Evolutionary conservation across 2,113 vertebrate species (phyloP).

Genomic region (Semnornis frantzii): DNA sequence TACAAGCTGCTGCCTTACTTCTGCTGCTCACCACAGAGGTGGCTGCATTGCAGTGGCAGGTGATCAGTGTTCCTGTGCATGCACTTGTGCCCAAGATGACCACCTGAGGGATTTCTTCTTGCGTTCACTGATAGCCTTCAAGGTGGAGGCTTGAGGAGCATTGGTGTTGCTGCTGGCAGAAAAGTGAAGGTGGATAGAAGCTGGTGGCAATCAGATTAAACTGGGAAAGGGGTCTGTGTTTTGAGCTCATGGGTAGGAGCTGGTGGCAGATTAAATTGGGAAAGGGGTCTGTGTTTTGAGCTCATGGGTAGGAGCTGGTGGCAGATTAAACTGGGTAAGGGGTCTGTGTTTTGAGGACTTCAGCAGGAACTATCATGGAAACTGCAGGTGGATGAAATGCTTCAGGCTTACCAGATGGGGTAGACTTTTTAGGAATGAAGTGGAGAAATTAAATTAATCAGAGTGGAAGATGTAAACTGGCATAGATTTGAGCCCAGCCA

Average conservation of each 20-base stretch:
- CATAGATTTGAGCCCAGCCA: conserved; percentile 10
- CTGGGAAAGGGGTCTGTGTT: too few species aligned
- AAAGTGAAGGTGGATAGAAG: neutral
- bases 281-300: neutral
- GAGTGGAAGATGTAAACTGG: neutral
- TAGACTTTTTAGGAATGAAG: neutral
- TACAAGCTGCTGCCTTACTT: neutral
- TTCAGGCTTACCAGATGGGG: neutral
- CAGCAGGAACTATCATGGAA: neutral
- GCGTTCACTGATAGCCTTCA: neutral
- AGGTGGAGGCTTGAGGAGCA: too few species aligned
- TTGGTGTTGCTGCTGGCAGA: neutral
- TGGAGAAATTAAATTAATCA: neutral
- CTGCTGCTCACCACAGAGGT: neutral
- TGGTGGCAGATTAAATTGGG: neutral
- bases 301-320: neutral
- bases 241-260: too few species aligned
- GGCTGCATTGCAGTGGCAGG: neutral
- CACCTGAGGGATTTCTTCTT: neutral
- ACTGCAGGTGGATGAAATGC: neutral
- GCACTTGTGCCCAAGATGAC: neutral
- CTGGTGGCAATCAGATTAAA: too few species aligned
- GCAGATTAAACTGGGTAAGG: neutral
- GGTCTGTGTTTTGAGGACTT: neutral
- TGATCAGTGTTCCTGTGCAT: neutral